phyloP scores from a whole-genome alignment of 2,888 invertebrate species.

The Hipparchia semele region DNA sequence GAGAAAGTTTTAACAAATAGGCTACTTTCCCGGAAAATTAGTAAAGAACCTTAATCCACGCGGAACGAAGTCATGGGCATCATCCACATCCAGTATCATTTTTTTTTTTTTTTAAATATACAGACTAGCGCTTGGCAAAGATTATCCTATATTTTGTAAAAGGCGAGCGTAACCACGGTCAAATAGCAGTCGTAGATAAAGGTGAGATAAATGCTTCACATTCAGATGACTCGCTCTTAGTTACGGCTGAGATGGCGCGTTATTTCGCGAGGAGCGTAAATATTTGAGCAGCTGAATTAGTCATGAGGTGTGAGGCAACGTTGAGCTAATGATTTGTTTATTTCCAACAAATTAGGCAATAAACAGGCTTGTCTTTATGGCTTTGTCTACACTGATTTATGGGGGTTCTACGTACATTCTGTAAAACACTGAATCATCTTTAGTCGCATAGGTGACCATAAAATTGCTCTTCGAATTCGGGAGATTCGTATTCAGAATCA shows the following conservation, averaged over 20 bases:
- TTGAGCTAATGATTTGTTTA: slow-evolving; percentile 13
- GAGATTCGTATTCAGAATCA: no score
- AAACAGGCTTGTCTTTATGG: neutral
- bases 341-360: slow-evolving; percentile 5
- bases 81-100: no score
- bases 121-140: no score
- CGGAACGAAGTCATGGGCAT: no score
- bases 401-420: neutral
- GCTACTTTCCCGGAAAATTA: no score
- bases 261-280: slow-evolving; percentile 11
- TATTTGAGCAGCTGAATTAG: slow-evolving; percentile 9
- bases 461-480: no score
- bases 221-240: slow-evolving; percentile 6
- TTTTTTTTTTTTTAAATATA: no score
- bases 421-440: slow-evolving; percentile 2
- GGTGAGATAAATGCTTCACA: slow-evolving; percentile 2
- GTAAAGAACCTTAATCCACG: no score
- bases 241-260: slow-evolving; percentile 8
- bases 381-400: slow-evolving; percentile 3
- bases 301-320: slow-evolving; percentile 8
- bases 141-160: no score
- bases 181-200: neutral
- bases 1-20: no score
- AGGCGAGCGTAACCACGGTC: no score
- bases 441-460: no score